Evolutionary conservation across 2,113 vertebrate genomes (phyloP).

Genomic region (Strigops habroptila): DNA sequence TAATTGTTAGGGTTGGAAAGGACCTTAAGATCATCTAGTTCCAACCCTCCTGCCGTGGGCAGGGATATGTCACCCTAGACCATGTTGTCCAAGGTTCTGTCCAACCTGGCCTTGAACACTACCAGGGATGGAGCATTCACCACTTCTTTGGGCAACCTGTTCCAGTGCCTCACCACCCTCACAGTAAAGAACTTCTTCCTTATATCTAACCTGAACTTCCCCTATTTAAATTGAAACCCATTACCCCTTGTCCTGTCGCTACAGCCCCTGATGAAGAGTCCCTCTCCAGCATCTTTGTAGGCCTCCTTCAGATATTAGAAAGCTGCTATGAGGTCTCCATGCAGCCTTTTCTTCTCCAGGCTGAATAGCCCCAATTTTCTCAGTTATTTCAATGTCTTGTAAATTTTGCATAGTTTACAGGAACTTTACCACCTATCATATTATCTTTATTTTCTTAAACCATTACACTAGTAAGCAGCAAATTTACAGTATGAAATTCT

Average conservation of each 20-base stretch:
- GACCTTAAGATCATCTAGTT: not conserved
- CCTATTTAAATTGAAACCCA: not conserved
- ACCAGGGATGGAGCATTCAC: not conserved
- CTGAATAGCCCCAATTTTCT: not conserved
- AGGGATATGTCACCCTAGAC: too few relatives aligned
- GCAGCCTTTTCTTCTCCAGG: not conserved
- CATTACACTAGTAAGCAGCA: not conserved
- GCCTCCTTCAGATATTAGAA: not conserved
- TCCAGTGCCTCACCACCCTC: not conserved
- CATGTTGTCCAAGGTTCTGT: not conserved
- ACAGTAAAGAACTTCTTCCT: not conserved
- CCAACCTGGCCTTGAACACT: not conserved
- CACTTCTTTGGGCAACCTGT: not conserved
- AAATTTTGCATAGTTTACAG: not conserved
- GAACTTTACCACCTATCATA: not conserved
- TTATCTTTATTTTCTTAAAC: not conserved
- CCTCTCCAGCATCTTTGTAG: not conserved
- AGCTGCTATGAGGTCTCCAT: not conserved
- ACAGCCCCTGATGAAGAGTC: not conserved
- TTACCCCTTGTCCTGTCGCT: not conserved
- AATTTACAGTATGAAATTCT: not conserved
- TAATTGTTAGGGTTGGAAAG: not conserved
- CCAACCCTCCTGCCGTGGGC: too few relatives aligned
- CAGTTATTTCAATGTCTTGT: not conserved
- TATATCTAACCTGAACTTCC: not conserved